Percentiles rank a stretch among this genome's conserved stretches.
phyloP scores from a whole-genome alignment of 2,797 vertebrate species.

The Eidolon dupreanum region DNA sequence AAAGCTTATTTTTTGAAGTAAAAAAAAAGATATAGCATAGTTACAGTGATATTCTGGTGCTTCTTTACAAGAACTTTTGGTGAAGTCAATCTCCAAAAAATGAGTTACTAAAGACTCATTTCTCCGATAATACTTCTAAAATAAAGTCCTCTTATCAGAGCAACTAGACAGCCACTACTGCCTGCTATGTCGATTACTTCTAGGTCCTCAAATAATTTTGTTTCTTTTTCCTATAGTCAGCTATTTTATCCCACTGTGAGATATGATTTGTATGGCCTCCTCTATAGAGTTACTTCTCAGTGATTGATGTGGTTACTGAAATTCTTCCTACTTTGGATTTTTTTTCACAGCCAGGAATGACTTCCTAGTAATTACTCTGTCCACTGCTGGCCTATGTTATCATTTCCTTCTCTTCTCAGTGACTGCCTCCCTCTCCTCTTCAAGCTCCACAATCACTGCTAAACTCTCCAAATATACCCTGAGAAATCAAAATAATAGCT shows the following conservation, averaged over 20 bases:
- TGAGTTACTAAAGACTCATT: neutral
- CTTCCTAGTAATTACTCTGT: neutral
- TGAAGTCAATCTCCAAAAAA: neutral
- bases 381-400: neutral
- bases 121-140: neutral
- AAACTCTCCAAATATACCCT: neutral
- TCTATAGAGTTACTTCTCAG: neutral
- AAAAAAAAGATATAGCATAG: neutral
- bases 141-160: neutral
- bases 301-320: neutral
- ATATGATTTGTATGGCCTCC: neutral
- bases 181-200: neutral
- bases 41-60: neutral
- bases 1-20: neutral
- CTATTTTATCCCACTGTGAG: neutral
- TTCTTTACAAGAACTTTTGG: neutral
- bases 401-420: neutral
- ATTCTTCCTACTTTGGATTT: neutral
- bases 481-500: slow-evolving; percentile 55
- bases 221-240: neutral
- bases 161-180: neutral
- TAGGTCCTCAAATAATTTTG: neutral
- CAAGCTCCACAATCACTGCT: neutral
- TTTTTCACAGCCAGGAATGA: neutral
- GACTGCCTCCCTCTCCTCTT: neutral